A percentile compares a stretch with the other conserved stretches of the same genome.
phyloP scores from a whole-genome alignment of 2,797 vertebrate species.

The Pelodytes ibericus region DNA sequence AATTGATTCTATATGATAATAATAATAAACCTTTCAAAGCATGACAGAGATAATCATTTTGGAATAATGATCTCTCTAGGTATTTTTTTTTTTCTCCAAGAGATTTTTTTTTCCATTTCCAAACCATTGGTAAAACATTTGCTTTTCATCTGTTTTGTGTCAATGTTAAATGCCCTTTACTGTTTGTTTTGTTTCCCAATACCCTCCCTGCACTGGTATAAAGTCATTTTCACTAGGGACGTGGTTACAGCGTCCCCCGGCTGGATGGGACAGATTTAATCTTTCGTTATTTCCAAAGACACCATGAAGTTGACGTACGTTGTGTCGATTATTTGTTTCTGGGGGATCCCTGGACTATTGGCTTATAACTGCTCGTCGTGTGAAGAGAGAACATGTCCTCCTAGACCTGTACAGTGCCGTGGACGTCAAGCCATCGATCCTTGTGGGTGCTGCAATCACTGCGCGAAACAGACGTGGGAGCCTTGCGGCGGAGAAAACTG shows the following conservation, averaged over 20 bases:
- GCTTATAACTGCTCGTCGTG: slow-evolving; percentile 21
- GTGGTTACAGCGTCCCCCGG: not conserved
- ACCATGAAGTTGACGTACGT: slow-evolving; percentile 4
- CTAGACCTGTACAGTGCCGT: not conserved
- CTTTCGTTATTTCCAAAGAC: not conserved
- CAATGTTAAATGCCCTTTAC: not conserved
- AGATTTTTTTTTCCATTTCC: no score
- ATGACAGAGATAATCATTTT: no score
- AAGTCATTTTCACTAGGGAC: not conserved
- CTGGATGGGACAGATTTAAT: not conserved
- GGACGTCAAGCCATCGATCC: not conserved
- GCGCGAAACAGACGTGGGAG: slow-evolving; percentile 4
- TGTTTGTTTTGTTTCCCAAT: slow-evolving; percentile 16
- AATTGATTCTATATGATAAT: no score
- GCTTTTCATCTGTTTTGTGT: not conserved
- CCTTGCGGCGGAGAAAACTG: slow-evolving; percentile 35
- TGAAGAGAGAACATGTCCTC: slow-evolving; percentile 13
- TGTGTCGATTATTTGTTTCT: not conserved
- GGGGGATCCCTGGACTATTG: not conserved
- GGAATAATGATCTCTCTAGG: no score
- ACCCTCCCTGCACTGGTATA: not conserved
- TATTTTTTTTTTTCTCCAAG: no score
- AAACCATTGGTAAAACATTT: not conserved
- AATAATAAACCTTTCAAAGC: no score
- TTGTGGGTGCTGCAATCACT: slow-evolving; percentile 34